phyloP scores from a whole-genome alignment of 2,888 invertebrate genomes.

The Ormyrus labotus region DNA sequence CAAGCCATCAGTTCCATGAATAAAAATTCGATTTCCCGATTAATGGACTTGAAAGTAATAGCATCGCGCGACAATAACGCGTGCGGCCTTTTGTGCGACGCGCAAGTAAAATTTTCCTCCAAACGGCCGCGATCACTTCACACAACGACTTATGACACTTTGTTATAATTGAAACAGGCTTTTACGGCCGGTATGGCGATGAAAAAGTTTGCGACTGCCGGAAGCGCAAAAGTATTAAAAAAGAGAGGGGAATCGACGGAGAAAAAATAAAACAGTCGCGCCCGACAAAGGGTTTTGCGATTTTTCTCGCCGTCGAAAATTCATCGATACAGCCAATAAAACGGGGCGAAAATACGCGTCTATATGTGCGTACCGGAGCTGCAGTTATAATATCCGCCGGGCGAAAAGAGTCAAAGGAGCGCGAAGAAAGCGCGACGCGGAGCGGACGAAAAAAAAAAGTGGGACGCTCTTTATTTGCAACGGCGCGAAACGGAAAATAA shows the following conservation, averaged over 20 bases:
- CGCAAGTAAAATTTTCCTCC: neutral
- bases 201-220: slow-evolving; percentile 15
- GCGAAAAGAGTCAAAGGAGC: neutral
- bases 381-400: neutral
- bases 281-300: too few species aligned
- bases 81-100: neutral
- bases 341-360: too few species aligned
- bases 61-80: neutral
- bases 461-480: too few species aligned
- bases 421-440: neutral
- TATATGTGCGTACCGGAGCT: neutral
- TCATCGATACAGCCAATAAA: slow-evolving; percentile 5
- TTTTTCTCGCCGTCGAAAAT: neutral
- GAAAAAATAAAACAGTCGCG: neutral
- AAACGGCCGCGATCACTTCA: neutral
- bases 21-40: neutral
- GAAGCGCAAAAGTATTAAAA: slow-evolving; percentile 24
- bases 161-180: slow-evolving; percentile 18
- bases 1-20: too few species aligned
- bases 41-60: slow-evolving; percentile 2
- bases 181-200: neutral
- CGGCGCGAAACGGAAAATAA: too few species aligned
- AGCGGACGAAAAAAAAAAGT: too few species aligned
- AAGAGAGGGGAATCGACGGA: neutral
- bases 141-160: slow-evolving; percentile 19